These are phyloP conservation scores for Uropetala carovei DNA, from an alignment of 2,888 invertebrate genomes.

Conservation along the genomic window DNA sequence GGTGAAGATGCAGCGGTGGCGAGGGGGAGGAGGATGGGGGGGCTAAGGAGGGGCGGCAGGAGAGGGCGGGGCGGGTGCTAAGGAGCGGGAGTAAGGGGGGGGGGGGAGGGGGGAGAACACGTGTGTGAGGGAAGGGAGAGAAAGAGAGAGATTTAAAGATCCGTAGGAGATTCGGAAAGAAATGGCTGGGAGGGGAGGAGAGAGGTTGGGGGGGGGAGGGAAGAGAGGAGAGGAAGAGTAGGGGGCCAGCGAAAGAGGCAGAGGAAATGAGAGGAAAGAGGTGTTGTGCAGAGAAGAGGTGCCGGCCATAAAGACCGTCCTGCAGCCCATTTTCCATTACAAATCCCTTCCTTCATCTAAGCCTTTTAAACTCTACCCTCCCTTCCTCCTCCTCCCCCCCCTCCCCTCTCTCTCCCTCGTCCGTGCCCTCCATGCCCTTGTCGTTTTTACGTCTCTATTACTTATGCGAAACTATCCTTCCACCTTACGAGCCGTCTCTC, in stretches of 20 bases:
- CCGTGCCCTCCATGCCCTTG: not conserved
- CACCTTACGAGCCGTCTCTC: not conserved
- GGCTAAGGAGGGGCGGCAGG: too few relatives aligned
- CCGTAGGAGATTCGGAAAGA: conserved; percentile 19
- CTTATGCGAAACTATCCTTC: conserved; percentile 35
- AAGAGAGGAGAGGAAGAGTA: not conserved
- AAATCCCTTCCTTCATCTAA: conserved; percentile 56
- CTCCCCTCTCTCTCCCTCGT: not conserved
- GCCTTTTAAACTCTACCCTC: conserved; percentile 10
- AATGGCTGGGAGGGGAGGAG: not conserved
- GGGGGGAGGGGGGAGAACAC: not conserved
- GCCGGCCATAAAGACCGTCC: conserved; percentile 54
- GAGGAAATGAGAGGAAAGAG: not conserved
- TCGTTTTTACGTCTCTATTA: conserved; percentile 53
- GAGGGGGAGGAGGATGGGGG: not conserved
- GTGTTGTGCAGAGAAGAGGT: not conserved
- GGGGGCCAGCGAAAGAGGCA: not conserved
- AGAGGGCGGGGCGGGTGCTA: not conserved
- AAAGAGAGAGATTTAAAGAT: not conserved
- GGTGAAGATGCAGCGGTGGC: not conserved
- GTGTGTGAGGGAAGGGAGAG: not conserved
- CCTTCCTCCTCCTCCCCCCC: not conserved
- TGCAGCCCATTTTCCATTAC: conserved; percentile 47
- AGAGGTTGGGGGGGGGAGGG: not conserved
- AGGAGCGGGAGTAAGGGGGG: not conserved